These are phyloP conservation scores for Bombus confusus DNA, from an alignment of 1,140 invertebrate species.

Conservation along the genomic window DNA sequence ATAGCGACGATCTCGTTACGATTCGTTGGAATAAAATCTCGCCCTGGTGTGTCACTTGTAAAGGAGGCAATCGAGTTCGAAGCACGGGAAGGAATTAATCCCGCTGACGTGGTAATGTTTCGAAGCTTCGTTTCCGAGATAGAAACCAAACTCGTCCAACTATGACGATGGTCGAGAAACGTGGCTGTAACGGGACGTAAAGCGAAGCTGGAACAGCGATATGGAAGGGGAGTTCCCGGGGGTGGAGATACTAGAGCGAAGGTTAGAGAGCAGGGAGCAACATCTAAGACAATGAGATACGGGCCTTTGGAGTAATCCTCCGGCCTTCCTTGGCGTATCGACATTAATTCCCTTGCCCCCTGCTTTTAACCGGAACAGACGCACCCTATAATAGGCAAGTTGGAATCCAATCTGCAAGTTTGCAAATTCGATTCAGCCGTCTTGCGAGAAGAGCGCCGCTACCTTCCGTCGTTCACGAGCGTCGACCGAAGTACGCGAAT, in stretches of 20 bases:
- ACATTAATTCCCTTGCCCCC: slow-evolving; percentile 82
- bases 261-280: slow-evolving; percentile 61
- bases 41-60: too few relatives aligned
- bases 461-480: slow-evolving; percentile 36
- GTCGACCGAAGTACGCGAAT: slow-evolving; percentile 21
- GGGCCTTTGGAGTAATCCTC: slow-evolving; percentile 80
- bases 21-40: neutral
- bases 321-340: slow-evolving; percentile 80
- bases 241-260: slow-evolving; percentile 36
- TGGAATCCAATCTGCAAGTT: slow-evolving; percentile 84
- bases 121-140: neutral
- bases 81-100: neutral
- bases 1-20: neutral
- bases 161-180: slow-evolving; percentile 39
- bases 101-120: slow-evolving; percentile 1
- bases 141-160: slow-evolving; percentile 31
- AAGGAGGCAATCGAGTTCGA: neutral
- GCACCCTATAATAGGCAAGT: slow-evolving; percentile 84
- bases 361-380: slow-evolving; percentile 83
- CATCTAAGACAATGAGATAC: slow-evolving; percentile 75
- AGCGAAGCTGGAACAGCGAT: neutral
- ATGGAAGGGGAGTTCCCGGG: neutral
- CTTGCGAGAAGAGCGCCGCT: slow-evolving; percentile 62
- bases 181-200: neutral
- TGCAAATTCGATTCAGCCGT: slow-evolving; percentile 82